Base-by-base conservation (phyloP, 2,797 vertebrate genomes). In the Arnoldichthys spilopterus region DNA sequence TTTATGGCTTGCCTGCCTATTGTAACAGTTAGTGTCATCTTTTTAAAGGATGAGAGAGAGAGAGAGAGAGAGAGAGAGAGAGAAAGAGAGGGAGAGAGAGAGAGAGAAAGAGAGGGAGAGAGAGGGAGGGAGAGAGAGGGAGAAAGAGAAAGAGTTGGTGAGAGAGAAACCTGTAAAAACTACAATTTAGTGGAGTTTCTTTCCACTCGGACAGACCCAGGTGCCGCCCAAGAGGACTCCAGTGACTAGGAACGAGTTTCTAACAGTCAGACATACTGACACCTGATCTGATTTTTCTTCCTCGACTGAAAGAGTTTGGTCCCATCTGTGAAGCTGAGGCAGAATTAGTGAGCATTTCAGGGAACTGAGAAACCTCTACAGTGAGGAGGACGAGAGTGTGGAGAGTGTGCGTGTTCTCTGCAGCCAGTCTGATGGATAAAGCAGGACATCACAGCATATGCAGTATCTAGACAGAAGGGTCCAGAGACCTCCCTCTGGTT, bases 311-410 rank as follows among this genome's bases (percentile, higher is more conserved):
- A 61, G 62, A 68, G 34, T 68, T 79, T 68, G 53, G 40, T 61
- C 62, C 40, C 59, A 74, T 79, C 54, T 74, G 71, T 68, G 63
- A 79, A 32, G 28, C 15, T 28, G 16, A 30, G 56, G 34, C 47
- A 54, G 34, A 80, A 75, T 75, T 75, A 75, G 56, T 71, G 49
- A 80, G 56, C 40, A 5, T 61, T 47, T 62, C 56, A 30, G 72
- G 56, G 43, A 62, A 45, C 30, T 68, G 22, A 4, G 20, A 74
- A 72, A 63, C 64, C 20, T 63, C 24, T 70, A 59, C 11, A 18
- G 37, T 20, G 4, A 26, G 70, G 61, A 61, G 70, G 32, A 54
- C 54, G 26, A 15, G 63, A 69, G 34, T 28, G 0, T 53, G 3
- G 6, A 69, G 54, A 62, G 24, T 63, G 73, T 74, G 72, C 37